phyloP scores from a whole-genome alignment of 2,113 vertebrate species.

The Paramisgurnus dabryanus region DNA sequence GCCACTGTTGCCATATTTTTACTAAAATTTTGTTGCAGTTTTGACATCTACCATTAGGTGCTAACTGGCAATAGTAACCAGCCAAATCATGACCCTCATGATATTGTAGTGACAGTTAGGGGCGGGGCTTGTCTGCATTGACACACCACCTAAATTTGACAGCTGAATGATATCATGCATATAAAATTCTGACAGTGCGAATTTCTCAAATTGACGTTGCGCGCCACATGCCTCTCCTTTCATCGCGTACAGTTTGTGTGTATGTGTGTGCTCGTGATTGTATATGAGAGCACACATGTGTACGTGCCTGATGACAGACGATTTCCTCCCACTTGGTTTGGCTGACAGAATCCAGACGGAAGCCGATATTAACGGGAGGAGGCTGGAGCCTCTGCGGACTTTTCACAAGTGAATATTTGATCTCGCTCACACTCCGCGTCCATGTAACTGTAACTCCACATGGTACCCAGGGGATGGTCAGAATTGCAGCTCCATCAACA shows the following conservation, averaged over 20 bases:
- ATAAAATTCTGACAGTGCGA: conserved; percentile 2
- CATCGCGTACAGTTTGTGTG: conserved; percentile 19
- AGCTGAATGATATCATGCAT: background rate
- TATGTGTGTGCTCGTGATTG: conserved; percentile 14
- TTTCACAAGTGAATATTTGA: conserved; percentile 56
- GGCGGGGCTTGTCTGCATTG: background rate
- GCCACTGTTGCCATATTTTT: too few species aligned
- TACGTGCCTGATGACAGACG: conserved; percentile 32
- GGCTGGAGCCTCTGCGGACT: conserved; percentile 44
- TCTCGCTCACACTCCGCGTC: conserved; percentile 45
- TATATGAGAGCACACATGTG: conserved; percentile 19
- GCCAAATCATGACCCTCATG: background rate
- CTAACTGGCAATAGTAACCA: background rate
- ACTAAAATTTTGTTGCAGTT: too few species aligned
- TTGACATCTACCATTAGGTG: too few species aligned
- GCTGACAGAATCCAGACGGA: conserved; percentile 46
- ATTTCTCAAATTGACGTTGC: conserved; percentile 13
- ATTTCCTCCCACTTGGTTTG: conserved; percentile 40
- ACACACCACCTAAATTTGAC: background rate
- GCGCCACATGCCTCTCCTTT: background rate
- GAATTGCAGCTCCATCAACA: conserved; percentile 57
- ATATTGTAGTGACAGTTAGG: background rate
- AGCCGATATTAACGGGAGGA: conserved; percentile 45
- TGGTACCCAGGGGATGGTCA: conserved; percentile 50
- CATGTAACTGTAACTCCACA: conserved; percentile 55